Evolutionary conservation across 2,888 invertebrate genomes (phyloP).

Genomic region (Hemistola chrysoprasaria): DNA sequence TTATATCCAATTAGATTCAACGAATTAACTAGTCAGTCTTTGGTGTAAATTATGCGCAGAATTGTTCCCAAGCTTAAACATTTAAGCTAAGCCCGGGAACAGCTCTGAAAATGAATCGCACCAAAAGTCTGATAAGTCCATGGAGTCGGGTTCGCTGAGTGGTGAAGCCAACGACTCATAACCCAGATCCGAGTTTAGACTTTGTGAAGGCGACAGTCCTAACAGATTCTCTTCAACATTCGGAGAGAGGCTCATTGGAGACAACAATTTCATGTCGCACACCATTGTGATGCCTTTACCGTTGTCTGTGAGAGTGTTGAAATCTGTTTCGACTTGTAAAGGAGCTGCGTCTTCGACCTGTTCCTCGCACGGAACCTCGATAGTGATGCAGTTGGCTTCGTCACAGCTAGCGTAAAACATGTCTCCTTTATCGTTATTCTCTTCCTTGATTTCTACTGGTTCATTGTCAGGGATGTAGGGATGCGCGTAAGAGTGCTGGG

Average conservation of each 20-base stretch:
- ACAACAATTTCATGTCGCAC: constrained; percentile 70
- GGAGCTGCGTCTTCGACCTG: constrained; percentile 60
- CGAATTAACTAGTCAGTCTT: constrained; percentile 74
- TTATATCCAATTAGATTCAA: constrained; percentile 31
- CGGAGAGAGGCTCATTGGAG: constrained; percentile 67
- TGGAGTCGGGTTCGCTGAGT: constrained; percentile 69
- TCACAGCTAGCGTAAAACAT: constrained; percentile 88
- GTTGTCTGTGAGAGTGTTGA: constrained; percentile 47
- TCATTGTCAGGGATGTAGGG: constrained; percentile 53
- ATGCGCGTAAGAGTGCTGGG: constrained; percentile 78
- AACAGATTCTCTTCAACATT: constrained; percentile 58
- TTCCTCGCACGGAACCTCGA: constrained; percentile 85
- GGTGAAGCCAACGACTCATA: constrained; percentile 77
- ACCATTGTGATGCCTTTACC: constrained; percentile 54
- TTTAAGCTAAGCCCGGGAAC: constrained; percentile 86
- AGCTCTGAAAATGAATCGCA: constrained; percentile 89
- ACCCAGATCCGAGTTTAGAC: constrained; percentile 69
- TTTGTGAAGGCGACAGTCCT: constrained; percentile 67
- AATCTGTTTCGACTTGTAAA: constrained; percentile 56
- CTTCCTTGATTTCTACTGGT: constrained; percentile 49
- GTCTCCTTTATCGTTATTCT: constrained; percentile 77
- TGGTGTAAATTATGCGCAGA: constrained; percentile 60
- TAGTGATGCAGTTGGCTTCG: constrained; percentile 87
- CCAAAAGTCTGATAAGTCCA: constrained; percentile 85
- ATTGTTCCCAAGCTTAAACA: constrained; percentile 76